A percentile compares a stretch with the other conserved stretches of the same genome.
These are phyloP conservation scores for Protaetia brevitarsis DNA, from an alignment of 1,140 invertebrate genomes.

Conservation along the genomic window DNA sequence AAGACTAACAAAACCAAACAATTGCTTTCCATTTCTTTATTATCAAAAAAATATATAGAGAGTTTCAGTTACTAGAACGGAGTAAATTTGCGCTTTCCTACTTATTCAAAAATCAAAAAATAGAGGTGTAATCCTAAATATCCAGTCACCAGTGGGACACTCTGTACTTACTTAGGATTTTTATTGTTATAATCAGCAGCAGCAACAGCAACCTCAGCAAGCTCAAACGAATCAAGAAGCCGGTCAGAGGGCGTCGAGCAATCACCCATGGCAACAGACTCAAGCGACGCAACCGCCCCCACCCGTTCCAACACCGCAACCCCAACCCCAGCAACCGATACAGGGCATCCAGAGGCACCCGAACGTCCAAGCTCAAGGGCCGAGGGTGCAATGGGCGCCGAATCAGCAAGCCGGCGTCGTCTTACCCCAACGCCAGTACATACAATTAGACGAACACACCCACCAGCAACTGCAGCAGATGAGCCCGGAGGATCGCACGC, in stretches of 20 bases:
- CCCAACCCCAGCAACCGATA: slow-evolving; percentile 35
- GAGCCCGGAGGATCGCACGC: slow-evolving; percentile 71
- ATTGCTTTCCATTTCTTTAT: too few relatives aligned
- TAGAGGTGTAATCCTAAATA: too few relatives aligned
- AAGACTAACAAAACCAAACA: too few relatives aligned
- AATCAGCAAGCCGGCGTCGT: slow-evolving; percentile 47
- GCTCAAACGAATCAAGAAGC: slow-evolving; percentile 20
- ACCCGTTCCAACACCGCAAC: slow-evolving; percentile 37
- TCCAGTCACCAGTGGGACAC: too few relatives aligned
- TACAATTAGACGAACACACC: slow-evolving; percentile 67
- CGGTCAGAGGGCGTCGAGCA: slow-evolving; percentile 30
- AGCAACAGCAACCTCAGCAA: slow-evolving; percentile 30
- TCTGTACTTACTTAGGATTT: too few relatives aligned
- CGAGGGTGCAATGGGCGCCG: slow-evolving; percentile 38
- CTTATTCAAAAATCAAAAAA: too few relatives aligned
- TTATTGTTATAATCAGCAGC: neutral
- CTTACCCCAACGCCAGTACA: slow-evolving; percentile 63
- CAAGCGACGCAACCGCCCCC: slow-evolving; percentile 34
- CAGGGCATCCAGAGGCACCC: slow-evolving; percentile 23
- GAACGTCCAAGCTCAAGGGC: slow-evolving; percentile 11
- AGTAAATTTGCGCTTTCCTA: too few relatives aligned
- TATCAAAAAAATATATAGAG: too few relatives aligned
- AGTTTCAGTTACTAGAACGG: too few relatives aligned
- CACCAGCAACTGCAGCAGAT: slow-evolving; percentile 80
- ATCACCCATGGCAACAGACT: slow-evolving; percentile 36